Evolutionary conservation across 2,888 invertebrate genomes (phyloP), one percentile per base, ranked within the genome.

Genomic region (Zonitis immaculata): DNA sequence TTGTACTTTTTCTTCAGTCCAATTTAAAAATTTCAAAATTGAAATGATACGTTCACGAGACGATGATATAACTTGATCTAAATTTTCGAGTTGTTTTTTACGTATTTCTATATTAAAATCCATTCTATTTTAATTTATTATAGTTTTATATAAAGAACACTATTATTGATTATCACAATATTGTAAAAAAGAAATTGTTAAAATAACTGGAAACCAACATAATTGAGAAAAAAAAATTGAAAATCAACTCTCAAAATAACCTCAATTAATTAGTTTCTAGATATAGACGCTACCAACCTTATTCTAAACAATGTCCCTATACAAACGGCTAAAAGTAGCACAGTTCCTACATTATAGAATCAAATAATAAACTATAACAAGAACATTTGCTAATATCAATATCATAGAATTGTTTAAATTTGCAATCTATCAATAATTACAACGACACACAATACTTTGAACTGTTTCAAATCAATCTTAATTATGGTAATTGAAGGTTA

Each of bases 21-120:
- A 76, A 44, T 70, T 70, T 45, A 76, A 58, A 44, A 63, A 65
- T 16, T 69, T 64, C 11, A 76, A 61, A 53, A 75, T 66, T 12
- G 70, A 66, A 44, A 73, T 63, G 7, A 76, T 65, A 65, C 69
- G 71, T 46, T 69, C 65, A 59, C 68, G 70, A n/a, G 75, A 72
- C 2, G 71, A 69, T 44, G 67, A 62, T 47, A 76, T 72, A 58
- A 73, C 74, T 54, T 75, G 73, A 53, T 74, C 70, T 57, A 76
- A 67, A 63, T 71, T 75, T 56, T 74, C 67, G 48, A 76, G 59
- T 59, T 76, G 75, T 57, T 73, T 74, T 57, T 72, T 70, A 56
- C 76, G 66, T 49, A 73, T 68, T 64, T 75, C 73, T 56, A 74
- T 71, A 61, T 75, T 76, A 62, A 75, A 70, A 65, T 73, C 73